Percentiles rank a stretch among this genome's conserved stretches.
Conservation (phyloP, 2,888 invertebrate species). For the Drosophila neonasuta region DNA sequence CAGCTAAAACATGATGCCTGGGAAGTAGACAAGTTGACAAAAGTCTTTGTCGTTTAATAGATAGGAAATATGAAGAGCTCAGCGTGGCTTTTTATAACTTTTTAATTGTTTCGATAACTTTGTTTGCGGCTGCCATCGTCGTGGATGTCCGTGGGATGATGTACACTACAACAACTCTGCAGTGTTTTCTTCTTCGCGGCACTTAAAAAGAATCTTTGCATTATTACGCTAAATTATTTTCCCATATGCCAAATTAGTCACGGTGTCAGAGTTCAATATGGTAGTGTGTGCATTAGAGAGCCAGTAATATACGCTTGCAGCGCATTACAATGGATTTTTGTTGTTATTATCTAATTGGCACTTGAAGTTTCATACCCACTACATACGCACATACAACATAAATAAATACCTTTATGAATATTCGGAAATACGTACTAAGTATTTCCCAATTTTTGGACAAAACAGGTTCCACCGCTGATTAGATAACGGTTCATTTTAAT, state of each 20-base stretch:
- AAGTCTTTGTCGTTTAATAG: conserved; percentile 9
- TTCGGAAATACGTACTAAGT: conserved; percentile 12
- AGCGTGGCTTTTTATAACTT: conserved; percentile 50
- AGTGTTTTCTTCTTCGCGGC: background rate
- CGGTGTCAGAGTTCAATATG: conserved; percentile 20
- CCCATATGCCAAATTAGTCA: conserved; percentile 54
- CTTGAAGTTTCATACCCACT: conserved; percentile 34
- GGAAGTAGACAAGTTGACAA: conserved; percentile 10
- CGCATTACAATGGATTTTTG: conserved; percentile 47
- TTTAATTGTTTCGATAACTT: conserved; percentile 59
- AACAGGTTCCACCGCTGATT: conserved; percentile 24
- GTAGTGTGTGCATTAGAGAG: conserved; percentile 19
- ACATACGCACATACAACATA: conserved; percentile 6
- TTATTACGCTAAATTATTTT: conserved; percentile 24
- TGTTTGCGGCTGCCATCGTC: conserved; percentile 32
- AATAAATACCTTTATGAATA: background rate
- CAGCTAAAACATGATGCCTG: background rate
- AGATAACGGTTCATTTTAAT: conserved; percentile 42
- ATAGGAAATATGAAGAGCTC: conserved; percentile 22
- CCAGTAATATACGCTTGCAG: background rate
- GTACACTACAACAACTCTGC: background rate
- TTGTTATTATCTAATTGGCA: conserved; percentile 54
- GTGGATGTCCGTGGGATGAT: conserved; percentile 11
- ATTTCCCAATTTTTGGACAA: conserved; percentile 26
- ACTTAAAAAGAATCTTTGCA: conserved; percentile 13